These are phyloP conservation scores for Ciconia nigra DNA, from an alignment of 2,797 vertebrate species.

Conservation along the genomic window DNA sequence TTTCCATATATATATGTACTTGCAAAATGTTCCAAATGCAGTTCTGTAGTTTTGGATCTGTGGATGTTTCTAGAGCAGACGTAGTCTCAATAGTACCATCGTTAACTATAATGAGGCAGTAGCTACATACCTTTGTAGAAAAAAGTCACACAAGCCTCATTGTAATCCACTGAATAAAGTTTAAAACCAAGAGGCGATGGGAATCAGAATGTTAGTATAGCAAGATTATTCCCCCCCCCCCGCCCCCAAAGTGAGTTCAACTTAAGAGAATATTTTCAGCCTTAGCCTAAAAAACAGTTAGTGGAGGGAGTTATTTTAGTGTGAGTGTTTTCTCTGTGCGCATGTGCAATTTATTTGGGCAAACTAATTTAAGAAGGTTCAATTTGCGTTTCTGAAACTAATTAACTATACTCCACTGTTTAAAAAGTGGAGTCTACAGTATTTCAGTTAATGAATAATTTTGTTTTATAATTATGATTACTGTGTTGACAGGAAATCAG, in stretches of 20 bases:
- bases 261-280: background rate
- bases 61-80: background rate
- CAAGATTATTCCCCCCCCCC: background rate
- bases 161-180: background rate
- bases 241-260: background rate
- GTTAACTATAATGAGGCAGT: background rate
- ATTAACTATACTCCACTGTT: background rate
- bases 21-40: background rate
- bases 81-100: background rate
- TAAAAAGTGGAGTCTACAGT: background rate
- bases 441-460: background rate
- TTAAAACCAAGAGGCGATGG: background rate
- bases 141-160: background rate
- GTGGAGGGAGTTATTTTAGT: background rate
- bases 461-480: background rate
- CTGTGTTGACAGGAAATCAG: background rate
- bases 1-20: background rate
- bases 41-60: background rate
- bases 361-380: background rate
- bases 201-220: background rate
- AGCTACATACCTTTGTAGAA: background rate
- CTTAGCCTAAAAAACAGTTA: background rate
- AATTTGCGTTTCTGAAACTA: background rate
- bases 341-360: background rate
- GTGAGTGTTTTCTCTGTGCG: background rate